Conservation (phyloP, 2,797 vertebrate genomes). For the Acanthiza pusilla region DNA sequence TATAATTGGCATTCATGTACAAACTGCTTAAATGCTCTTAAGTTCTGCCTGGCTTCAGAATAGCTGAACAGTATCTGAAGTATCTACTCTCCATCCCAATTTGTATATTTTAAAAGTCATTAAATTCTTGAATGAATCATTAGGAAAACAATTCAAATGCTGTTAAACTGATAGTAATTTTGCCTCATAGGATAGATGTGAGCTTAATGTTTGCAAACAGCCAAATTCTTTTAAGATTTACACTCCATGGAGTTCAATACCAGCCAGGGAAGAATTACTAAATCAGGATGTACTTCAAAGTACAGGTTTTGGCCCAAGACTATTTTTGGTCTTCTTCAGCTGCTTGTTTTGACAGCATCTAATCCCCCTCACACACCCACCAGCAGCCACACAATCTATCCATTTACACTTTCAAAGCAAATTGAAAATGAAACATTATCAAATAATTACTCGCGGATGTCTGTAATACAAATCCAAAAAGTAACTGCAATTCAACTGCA, state of each 20-base stretch:
- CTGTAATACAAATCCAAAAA: conserved; percentile 23
- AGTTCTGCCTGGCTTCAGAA: conserved; percentile 44
- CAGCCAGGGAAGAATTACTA: conserved; percentile 30
- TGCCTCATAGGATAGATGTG: conserved; percentile 36
- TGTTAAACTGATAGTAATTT: conserved; percentile 69
- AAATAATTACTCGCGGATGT: conserved; percentile 40
- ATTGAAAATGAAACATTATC: conserved; percentile 38
- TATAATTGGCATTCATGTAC: conserved; percentile 31
- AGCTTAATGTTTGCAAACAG: conserved; percentile 60
- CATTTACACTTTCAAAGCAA: conserved; percentile 38
- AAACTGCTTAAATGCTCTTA: conserved; percentile 34
- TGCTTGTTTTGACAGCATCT: conserved; percentile 64
- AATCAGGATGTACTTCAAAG: conserved; percentile 29
- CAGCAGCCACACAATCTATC: conserved; percentile 10
- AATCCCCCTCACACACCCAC: conserved; percentile 42
- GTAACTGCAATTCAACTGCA: not conserved
- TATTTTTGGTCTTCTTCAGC: conserved; percentile 48
- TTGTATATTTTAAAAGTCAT: conserved; percentile 66
- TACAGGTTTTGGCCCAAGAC: conserved; percentile 45
- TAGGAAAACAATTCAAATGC: conserved; percentile 71
- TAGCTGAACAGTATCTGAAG: conserved; percentile 53
- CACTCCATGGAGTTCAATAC: conserved; percentile 22
- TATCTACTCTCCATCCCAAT: conserved; percentile 50
- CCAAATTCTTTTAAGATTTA: conserved; percentile 42
- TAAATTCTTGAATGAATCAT: conserved; percentile 70